Evolutionary conservation across 2,113 vertebrate species (phyloP).

Genomic region (Chaetops frenatus): DNA sequence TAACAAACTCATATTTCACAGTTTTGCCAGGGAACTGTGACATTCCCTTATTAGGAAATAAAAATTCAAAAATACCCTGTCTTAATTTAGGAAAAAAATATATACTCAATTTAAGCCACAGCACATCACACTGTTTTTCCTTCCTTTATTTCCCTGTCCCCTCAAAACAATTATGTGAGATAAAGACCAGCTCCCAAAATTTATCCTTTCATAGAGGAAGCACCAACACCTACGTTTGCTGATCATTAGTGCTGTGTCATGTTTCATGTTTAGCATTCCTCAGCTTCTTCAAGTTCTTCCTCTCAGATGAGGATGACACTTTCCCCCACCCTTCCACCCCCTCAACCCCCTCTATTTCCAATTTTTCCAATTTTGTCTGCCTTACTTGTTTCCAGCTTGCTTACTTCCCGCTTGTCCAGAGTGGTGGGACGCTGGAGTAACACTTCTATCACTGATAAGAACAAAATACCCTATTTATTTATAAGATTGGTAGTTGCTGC

Average conservation of each 20-base stretch:
- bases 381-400: neutral
- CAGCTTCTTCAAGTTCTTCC: neutral
- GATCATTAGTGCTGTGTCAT: neutral
- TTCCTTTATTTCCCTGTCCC: neutral
- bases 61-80: neutral
- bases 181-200: neutral
- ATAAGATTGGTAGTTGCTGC: neutral
- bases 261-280: neutral
- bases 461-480: neutral
- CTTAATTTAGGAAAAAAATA: neutral
- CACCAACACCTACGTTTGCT: neutral
- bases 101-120: neutral
- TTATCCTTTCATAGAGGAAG: neutral
- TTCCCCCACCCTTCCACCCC: neutral
- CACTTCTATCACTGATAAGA: accelerated
- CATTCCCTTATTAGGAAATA: neutral
- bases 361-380: neutral
- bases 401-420: neutral
- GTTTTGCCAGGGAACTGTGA: neutral
- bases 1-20: neutral
- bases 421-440: neutral
- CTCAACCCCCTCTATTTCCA: neutral
- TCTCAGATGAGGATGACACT: neutral
- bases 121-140: neutral
- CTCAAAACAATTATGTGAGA: neutral